A percentile compares a stretch with the other conserved stretches of the same genome.
Conservation (phyloP, 2,113 vertebrate species). For the Campylorhamphus procurvoides region DNA sequence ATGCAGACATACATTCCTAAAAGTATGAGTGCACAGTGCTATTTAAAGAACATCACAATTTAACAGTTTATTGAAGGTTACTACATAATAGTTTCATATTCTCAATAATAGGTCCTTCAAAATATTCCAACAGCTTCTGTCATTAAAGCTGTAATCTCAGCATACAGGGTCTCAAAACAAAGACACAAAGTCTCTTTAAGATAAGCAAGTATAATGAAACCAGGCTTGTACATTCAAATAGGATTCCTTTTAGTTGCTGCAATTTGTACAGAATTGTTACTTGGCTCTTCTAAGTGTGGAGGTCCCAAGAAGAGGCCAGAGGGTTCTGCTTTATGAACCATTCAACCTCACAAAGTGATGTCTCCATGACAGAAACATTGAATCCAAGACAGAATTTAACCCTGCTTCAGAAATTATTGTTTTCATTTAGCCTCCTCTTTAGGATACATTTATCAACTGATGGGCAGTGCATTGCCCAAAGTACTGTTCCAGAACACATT, state of each 20-base stretch:
- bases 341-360: neutral
- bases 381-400: neutral
- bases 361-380: neutral
- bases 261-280: neutral
- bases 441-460: neutral
- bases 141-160: neutral
- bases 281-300: neutral
- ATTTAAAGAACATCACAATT: neutral
- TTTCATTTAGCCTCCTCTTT: neutral
- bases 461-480: neutral
- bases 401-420: neutral
- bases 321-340: neutral
- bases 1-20: neutral
- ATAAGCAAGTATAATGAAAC: neutral
- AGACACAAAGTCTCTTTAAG: neutral
- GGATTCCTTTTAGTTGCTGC: neutral
- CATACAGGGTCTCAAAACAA: neutral
- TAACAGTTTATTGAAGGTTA: neutral
- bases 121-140: neutral
- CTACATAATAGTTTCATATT: neutral
- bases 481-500: neutral
- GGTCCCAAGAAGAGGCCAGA: neutral
- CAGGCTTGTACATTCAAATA: neutral
- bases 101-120: neutral
- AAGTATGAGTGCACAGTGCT: neutral